These are phyloP conservation scores for Euura saliciscinereae DNA, from an alignment of 1,140 invertebrate species.

Conservation along the genomic window DNA sequence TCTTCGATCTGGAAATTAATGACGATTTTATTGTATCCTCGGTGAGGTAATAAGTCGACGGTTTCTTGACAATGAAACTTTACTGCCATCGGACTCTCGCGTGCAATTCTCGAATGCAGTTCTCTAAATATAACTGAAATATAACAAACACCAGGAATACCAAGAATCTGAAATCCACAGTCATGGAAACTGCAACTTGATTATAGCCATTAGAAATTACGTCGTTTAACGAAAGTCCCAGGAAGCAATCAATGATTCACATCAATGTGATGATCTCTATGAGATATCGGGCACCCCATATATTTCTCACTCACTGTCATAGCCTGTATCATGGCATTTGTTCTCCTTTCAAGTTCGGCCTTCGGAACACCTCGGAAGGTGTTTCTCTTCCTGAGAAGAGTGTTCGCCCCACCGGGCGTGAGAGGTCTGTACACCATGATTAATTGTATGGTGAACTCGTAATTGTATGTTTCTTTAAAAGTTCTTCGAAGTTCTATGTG, in stretches of 20 bases:
- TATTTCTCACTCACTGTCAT: conserved; percentile 73
- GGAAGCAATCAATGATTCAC: no score
- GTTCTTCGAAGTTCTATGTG: neutral
- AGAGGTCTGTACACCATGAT: conserved; percentile 27
- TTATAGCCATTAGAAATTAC: no score
- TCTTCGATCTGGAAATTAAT: conserved; percentile 77
- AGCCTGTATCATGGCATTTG: conserved; percentile 69
- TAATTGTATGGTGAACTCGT: conserved; percentile 16
- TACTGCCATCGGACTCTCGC: neutral
- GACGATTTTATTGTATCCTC: neutral
- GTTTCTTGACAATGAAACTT: no score
- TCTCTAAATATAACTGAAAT: neutral
- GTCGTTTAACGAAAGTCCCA: no score
- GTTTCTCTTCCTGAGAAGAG: conserved; percentile 53
- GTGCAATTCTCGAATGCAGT: neutral
- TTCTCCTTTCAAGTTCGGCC: conserved; percentile 73
- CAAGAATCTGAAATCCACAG: neutral
- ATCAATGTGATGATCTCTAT: neutral
- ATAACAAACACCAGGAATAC: neutral
- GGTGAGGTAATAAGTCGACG: no score
- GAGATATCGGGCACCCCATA: neutral
- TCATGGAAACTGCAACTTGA: neutral
- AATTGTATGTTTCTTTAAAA: conserved; percentile 28
- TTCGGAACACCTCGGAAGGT: conserved; percentile 79
- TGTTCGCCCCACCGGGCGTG: conserved; percentile 31